Conservation (phyloP, 2,113 vertebrate genomes). For the Lepisosteus oculatus region DNA sequence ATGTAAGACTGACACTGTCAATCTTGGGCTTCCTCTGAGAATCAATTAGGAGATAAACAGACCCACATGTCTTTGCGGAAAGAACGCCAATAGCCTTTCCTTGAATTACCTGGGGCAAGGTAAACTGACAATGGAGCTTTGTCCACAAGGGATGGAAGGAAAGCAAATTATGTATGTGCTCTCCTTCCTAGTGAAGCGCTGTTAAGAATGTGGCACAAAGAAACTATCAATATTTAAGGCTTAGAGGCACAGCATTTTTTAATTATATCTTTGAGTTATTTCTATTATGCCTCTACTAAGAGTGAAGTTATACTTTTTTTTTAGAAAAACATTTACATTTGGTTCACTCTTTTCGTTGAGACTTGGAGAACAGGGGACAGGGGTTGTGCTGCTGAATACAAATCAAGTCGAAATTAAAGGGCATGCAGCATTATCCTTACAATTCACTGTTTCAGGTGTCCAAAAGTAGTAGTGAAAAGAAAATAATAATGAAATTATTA, state of each 20-base stretch:
- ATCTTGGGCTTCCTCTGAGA: conserved; percentile 72
- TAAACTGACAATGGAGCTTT: conserved; percentile 61
- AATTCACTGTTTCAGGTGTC: too few relatives aligned
- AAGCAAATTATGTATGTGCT: conserved; percentile 52
- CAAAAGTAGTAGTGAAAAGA: neutral
- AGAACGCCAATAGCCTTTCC: conserved; percentile 62
- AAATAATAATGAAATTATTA: neutral
- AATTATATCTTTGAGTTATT: conserved; percentile 13
- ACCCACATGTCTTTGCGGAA: conserved; percentile 56
- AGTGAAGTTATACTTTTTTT: neutral
- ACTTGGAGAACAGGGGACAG: too few relatives aligned
- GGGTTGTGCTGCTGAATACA: too few relatives aligned
- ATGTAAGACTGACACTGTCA: conserved; percentile 60
- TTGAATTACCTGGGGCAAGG: conserved; percentile 73
- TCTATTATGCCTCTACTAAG: neutral
- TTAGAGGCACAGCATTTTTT: conserved; percentile 17
- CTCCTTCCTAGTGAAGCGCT: conserved; percentile 39
- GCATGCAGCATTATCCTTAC: too few relatives aligned
- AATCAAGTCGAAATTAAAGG: too few relatives aligned
- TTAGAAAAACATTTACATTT: neutral
- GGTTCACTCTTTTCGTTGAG: too few relatives aligned
- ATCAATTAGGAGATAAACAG: conserved; percentile 84
- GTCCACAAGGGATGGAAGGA: conserved; percentile 55
- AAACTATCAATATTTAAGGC: conserved; percentile 20
- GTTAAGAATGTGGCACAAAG: conserved; percentile 28